Conservation (phyloP, 2,888 invertebrate species). For the Eupeodes luniger region DNA sequence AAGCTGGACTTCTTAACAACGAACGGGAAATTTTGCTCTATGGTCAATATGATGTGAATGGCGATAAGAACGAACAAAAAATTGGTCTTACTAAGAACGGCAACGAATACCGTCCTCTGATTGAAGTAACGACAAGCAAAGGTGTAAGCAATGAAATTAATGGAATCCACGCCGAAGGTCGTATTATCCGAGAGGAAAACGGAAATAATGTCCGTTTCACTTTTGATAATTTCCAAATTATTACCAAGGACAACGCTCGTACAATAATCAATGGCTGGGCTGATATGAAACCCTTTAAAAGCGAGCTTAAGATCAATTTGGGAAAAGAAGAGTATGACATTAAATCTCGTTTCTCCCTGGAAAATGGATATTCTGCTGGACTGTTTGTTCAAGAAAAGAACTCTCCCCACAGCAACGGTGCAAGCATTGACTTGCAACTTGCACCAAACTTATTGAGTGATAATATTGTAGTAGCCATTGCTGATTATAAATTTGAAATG, state of each 20-base stretch:
- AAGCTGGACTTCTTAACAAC: constrained; percentile 86
- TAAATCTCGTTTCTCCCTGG: constrained; percentile 78
- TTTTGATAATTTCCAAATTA: constrained; percentile 81
- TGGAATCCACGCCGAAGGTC: constrained; percentile 82
- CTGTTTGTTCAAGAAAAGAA: constrained; percentile 80
- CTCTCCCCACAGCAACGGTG: constrained; percentile 79
- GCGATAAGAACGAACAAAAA: constrained; percentile 87
- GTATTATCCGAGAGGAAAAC: constrained; percentile 79
- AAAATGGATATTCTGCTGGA: constrained; percentile 78
- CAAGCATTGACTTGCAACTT: constrained; percentile 76
- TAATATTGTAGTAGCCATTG: constrained; percentile 77
- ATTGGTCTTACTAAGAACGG: constrained; percentile 87
- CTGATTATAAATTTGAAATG: constrained; percentile 77
- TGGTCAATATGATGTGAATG: constrained; percentile 85
- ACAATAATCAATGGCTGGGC: constrained; percentile 81
- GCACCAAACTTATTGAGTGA: constrained; percentile 74
- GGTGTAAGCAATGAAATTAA: constrained; percentile 79
- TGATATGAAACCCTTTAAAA: constrained; percentile 78
- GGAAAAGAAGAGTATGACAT: constrained; percentile 78
- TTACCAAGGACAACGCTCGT: constrained; percentile 77
- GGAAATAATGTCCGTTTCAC: constrained; percentile 78
- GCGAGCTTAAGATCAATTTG: constrained; percentile 79
- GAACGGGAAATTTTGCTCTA: constrained; percentile 86
- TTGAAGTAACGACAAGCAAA: constrained; percentile 82
- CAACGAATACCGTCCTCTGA: constrained; percentile 88